Evolutionary conservation across 2,888 invertebrate genomes (phyloP).

Genomic region (Lordiphosa andalusiaca): DNA sequence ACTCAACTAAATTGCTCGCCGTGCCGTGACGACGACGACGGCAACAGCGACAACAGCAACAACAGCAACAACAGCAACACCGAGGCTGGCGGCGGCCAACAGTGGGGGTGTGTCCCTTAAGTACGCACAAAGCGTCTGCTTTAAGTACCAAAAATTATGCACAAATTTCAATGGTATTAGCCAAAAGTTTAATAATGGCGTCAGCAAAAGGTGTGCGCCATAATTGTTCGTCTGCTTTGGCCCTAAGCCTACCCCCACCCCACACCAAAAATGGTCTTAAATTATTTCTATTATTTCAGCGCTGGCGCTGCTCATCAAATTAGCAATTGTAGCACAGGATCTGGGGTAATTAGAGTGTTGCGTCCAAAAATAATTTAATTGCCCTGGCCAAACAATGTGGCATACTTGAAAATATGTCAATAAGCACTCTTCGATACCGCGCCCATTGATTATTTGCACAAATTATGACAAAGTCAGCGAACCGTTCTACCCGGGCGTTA

Average conservation of each 20-base stretch:
- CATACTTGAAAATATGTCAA: conserved; percentile 41
- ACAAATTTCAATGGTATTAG: conserved; percentile 53
- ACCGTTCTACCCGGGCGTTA: conserved; percentile 38
- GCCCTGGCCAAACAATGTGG: conserved; percentile 39
- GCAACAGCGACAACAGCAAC: background rate
- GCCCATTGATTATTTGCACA: conserved; percentile 51
- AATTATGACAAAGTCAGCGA: conserved; percentile 31
- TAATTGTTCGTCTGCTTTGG: conserved; percentile 28
- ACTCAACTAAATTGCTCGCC: conserved; percentile 40
- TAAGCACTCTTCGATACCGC: conserved; percentile 20
- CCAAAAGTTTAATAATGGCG: conserved; percentile 25
- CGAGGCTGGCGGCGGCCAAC: background rate
- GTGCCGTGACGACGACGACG: conserved; percentile 15
- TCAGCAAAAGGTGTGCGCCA: conserved; percentile 36
- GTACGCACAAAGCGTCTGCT: conserved; percentile 45
- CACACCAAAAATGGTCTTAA: conserved; percentile 29
- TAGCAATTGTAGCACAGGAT: conserved; percentile 53
- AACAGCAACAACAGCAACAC: background rate
- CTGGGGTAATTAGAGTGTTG: conserved; percentile 50
- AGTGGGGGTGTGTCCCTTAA: conserved; percentile 37
- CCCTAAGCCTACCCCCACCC: background rate
- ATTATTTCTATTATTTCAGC: conserved; percentile 45
- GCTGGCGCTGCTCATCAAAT: conserved; percentile 38
- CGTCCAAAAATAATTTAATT: conserved; percentile 55
- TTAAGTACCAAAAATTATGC: conserved; percentile 54